Base-by-base conservation (phyloP, 2,113 vertebrate species). In the Ptilonorhynchus violaceus region DNA sequence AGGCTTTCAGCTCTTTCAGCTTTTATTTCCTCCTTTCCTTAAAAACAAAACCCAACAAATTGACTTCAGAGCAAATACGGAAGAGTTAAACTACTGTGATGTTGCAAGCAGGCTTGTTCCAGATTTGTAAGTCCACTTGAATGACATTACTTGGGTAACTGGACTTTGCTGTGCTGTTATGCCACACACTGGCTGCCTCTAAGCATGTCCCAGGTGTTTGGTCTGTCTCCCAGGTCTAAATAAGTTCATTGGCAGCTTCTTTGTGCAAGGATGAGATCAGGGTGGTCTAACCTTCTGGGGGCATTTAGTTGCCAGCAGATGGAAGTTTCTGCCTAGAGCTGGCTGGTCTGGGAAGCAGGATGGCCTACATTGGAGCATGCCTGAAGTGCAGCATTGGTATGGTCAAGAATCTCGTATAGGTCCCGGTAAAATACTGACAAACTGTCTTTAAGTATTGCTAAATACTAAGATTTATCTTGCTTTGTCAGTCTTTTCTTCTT, bases 131-230 rank as follows among this genome's bases (percentile, higher is more conserved):
- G 5, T 24, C 25, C 12, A 18, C 10, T 46, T 46, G 44, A 20
- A 3, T 68, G 58, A 19, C 56, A 13, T 49, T 31, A 8, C 10
- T 39, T 47, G 63, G 8, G 24, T 28, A 19, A 33, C 24, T 7
- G 42, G 23, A 46, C 37, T 42, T 31, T 60, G 37, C 41, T 60
- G 62, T 60, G 41, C 44, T 59, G 13, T 8, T 37, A 15, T 63
- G 21, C 49, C 30, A 14, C 50, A 18, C 56, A 5, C 16, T 14
- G 28, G 13, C 9, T 20, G 18, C 10, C 10, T 41, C 10, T 14
- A 30, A 47, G n/a, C 37, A 6, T 0, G 1, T 77, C 23, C 13
- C 27, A 59, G n/a, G 64, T 0, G 2, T 28, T 85, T 50, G 13
- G 1, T 22, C 24, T 59, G 39, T 16, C 31, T 85, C 15, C 39